Percentiles rank a stretch among this genome's conserved stretches.
phyloP scores from a whole-genome alignment of 2,113 vertebrate species.

The Neodon shergylaensis region DNA sequence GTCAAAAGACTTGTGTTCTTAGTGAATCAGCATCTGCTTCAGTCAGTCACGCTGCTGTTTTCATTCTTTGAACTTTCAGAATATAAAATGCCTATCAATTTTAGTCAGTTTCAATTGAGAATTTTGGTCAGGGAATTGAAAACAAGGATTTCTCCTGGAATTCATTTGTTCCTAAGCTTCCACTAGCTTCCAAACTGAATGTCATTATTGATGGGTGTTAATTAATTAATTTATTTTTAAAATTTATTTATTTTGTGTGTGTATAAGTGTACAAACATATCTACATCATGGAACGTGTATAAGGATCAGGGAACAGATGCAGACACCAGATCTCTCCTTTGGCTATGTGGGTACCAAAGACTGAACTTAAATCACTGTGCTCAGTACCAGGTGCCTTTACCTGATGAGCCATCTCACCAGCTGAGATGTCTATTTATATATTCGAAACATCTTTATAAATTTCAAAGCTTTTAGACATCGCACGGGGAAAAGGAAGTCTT shows the following conservation, averaged over 20 bases:
- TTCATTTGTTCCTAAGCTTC: neutral
- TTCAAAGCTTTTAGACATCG: neutral
- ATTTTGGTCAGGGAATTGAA: neutral
- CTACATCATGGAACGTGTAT: neutral
- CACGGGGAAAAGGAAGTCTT: neutral
- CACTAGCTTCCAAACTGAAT: neutral
- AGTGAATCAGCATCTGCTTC: neutral
- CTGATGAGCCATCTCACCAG: neutral
- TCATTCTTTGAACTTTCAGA: neutral
- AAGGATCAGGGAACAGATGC: neutral
- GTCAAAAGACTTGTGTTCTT: neutral
- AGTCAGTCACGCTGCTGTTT: neutral
- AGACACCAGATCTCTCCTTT: neutral
- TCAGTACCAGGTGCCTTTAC: too few relatives aligned
- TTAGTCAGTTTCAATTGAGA: neutral
- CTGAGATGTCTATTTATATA: neutral
- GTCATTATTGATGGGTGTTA: neutral
- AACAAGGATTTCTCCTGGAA: neutral
- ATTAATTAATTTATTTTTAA: neutral
- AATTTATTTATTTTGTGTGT: neutral
- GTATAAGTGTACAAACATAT: neutral
- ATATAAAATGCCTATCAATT: neutral
- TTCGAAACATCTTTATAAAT: neutral
- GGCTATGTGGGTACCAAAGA: too few relatives aligned
- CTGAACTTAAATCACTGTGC: too few relatives aligned